Evolutionary conservation across 2,888 invertebrate species (phyloP), one percentile per base, ranked within the genome.

Genomic region (Meteorus colon): DNA sequence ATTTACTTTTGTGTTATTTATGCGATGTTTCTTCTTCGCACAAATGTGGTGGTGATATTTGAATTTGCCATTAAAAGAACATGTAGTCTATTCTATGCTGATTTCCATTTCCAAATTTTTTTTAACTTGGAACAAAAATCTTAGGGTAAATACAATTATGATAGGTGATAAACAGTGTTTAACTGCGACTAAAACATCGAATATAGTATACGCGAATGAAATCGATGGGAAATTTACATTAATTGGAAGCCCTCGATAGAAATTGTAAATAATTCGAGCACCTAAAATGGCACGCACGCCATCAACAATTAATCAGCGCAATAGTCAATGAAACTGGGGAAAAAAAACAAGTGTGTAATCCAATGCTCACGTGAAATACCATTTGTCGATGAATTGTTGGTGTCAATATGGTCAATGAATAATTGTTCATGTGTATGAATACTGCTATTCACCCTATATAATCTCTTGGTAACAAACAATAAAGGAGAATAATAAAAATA

Each of bases 261-360:
- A 65, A 65, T 41, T 65, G 34, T 65, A 41, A 65, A 37, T 37
- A 65, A 65, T 34, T 6, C n/a, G 24, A 65, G 37, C 37, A n/a
- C 19, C 37, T 65, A n/a, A 34, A 37, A 37, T 34, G 65, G 16
- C 4, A n/a, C 62, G 14, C 62, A 16, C n/a, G 37, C 19, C 34
- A 19, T 4, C 37, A 37, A n/a, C 5, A 31, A 65, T 65, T 37
- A 65, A 65, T 65, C 65, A 65, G 37, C n/a, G 34, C 41, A 34
- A 27, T 37, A 10, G 65, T 37, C 65, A 65, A 65, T 65, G 37
- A 65, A 65, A 65, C 19, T 37, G 16, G 8, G 19, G 24, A 24
- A 5, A 19, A 8, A 19, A 24, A 24, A 55, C 55, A 55, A 55
- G 24, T 24, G 55, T 19, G n/a, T 55, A 55, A 55, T 55, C 55